Conservation (phyloP, 1,140 invertebrate genomes). For the Drosophila pseudoobscura region DNA sequence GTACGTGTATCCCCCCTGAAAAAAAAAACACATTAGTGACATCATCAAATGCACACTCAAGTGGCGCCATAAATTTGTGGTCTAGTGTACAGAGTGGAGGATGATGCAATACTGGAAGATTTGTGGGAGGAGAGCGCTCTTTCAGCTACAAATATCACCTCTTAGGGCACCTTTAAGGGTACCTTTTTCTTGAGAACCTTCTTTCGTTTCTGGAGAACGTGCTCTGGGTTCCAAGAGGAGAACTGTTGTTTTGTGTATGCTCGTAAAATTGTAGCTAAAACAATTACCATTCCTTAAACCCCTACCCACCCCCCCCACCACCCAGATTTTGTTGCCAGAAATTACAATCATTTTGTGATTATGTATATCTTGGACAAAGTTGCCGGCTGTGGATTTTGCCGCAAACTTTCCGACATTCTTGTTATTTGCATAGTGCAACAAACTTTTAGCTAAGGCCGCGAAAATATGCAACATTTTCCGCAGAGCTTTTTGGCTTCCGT, state of each 20-base stretch:
- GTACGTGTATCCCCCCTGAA: background rate
- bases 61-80: slow-evolving; percentile 42
- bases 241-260: too few species aligned
- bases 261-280: background rate
- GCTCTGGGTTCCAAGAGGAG: too few species aligned
- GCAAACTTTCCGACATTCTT: slow-evolving; percentile 15
- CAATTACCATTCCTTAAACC: background rate
- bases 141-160: too few species aligned
- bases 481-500: slow-evolving; percentile 34
- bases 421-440: slow-evolving; percentile 25
- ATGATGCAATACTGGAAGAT: slow-evolving; percentile 32
- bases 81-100: slow-evolving; percentile 13
- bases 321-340: slow-evolving; percentile 4
- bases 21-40: slow-evolving; percentile 36
- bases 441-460: slow-evolving; percentile 32
- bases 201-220: too few species aligned
- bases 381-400: background rate
- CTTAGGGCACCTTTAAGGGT: too few species aligned
- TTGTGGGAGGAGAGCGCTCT: background rate
- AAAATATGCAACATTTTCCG: slow-evolving; percentile 41
- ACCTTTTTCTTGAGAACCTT: too few species aligned
- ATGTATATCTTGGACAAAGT: slow-evolving; percentile 28
- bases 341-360: slow-evolving; percentile 17
- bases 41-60: slow-evolving; percentile 52
- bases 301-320: too few species aligned